Base-by-base conservation (phyloP, 2,113 vertebrate species). In the Ophthalmotilapia sp. region DNA sequence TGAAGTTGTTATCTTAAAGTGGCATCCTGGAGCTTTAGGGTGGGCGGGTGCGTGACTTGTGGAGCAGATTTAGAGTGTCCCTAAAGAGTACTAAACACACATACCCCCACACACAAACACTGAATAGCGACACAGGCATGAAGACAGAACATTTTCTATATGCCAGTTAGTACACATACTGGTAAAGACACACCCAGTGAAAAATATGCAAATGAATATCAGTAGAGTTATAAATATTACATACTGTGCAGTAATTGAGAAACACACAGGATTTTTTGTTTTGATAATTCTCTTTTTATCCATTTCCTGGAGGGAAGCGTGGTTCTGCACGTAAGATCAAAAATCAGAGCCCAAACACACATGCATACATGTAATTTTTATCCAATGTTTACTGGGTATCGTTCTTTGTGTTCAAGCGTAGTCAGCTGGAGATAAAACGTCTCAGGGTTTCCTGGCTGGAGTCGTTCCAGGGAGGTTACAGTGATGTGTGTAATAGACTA, bases 1-100 rank as follows among this genome's bases (percentile, higher is more conserved):
- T 90, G 40, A 87, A 89, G 93, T 93, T 92, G 91, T 94, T 93
- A 92, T 94, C 88, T 91, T 92, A 87, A 93, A 94, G 91, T 91
- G 90, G 86, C 90, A 91, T 95, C 91, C 87, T 85, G 84, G 65
- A 91, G 91, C 92, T 91, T 23, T 77, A 90, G 91, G 93, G 89
- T 90, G 83, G 86, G 60, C 58, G 80, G 75, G 54, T 90, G 91
- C 81, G 47, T 93, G 92, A 92, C 88, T 92, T 83, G 84, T 91
- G 87, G 70, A 92, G 82, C 85, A 92, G 86, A 95, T 90, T 93
- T 89, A 83, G 81, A 89, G 85, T 47, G 15, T 92, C 86, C 58
- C 90, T 29, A 79, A 87, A 93, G 70, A 75, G 9, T 1, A 19
- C 42, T 70, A 80, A 4, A 77, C 80, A 23, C 29, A 60, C 81